Percentiles rank a stretch among this genome's conserved stretches.
These are phyloP conservation scores for Sorex araneus DNA, from an alignment of 2,113 vertebrate genomes.

Conservation along the genomic window DNA sequence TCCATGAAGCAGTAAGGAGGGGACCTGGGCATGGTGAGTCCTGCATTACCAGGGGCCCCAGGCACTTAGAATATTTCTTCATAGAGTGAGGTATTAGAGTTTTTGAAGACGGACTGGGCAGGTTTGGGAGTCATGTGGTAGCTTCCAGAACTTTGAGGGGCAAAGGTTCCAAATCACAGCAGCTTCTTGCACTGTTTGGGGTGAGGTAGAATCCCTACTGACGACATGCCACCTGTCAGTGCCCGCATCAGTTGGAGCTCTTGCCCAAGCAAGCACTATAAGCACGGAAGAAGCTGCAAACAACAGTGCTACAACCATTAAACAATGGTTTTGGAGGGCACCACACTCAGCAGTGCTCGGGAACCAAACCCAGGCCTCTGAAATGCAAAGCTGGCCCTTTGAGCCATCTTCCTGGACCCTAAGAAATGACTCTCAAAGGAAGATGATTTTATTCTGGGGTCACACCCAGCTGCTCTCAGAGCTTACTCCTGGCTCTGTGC, in stretches of 20 bases:
- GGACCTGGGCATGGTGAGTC: background rate
- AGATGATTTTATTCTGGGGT: too few relatives aligned
- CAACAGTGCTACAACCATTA: too few relatives aligned
- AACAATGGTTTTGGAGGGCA: too few relatives aligned
- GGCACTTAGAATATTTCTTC: background rate
- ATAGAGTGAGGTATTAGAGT: background rate
- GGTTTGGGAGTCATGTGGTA: background rate
- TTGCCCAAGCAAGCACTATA: background rate
- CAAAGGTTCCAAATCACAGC: conserved; percentile 1
- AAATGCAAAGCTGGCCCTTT: too few relatives aligned
- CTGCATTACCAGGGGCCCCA: background rate
- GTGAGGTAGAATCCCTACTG: background rate
- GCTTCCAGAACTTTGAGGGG: background rate
- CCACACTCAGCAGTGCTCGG: too few relatives aligned
- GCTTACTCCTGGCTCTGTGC: too few relatives aligned
- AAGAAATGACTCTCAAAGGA: too few relatives aligned
- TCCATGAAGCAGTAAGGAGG: background rate
- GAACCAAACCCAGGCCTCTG: too few relatives aligned
- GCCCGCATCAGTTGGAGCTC: background rate
- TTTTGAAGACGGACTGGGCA: background rate
- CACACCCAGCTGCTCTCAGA: too few relatives aligned
- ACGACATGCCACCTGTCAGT: background rate
- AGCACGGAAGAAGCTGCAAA: background rate
- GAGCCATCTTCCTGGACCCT: too few relatives aligned
- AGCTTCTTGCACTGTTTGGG: background rate